Percentiles rank a stretch among this genome's conserved stretches.
phyloP scores from a whole-genome alignment of 2,888 invertebrate genomes.

The Mechanitis messenoides region DNA sequence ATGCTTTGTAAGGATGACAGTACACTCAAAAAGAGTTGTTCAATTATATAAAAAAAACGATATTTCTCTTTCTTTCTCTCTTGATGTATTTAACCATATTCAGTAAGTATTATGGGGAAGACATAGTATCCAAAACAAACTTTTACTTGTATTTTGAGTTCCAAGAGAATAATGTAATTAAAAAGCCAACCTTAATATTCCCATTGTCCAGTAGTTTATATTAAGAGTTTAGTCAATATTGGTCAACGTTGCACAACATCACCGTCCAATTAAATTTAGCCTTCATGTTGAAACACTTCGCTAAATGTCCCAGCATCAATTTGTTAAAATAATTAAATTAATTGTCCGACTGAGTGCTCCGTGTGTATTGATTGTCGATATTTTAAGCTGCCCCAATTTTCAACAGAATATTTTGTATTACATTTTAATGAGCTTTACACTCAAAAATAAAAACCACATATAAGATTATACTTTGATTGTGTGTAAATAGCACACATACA shows the following conservation, averaged over 20 bases:
- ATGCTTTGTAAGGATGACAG: too few species aligned
- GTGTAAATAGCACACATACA: too few species aligned
- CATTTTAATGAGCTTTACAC: not conserved
- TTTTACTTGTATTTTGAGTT: too few species aligned
- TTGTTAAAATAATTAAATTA: slow-evolving; percentile 43
- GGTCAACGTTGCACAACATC: slow-evolving; percentile 53
- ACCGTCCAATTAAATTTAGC: slow-evolving; percentile 59
- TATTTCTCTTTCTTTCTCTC: too few species aligned
- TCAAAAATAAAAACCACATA: not conserved
- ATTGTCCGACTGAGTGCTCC: slow-evolving; percentile 31
- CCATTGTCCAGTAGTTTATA: slow-evolving; percentile 61
- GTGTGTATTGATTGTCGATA: slow-evolving; percentile 11
- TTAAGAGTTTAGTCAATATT: slow-evolving; percentile 71
- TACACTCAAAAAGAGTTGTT: too few species aligned
- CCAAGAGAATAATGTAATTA: slow-evolving; percentile 13
- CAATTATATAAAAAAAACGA: too few species aligned
- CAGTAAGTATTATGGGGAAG: too few species aligned
- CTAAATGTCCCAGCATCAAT: slow-evolving; percentile 31
- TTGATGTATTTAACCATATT: too few species aligned
- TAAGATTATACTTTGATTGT: too few species aligned
- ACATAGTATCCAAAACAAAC: not conserved
- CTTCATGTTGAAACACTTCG: slow-evolving; percentile 34
- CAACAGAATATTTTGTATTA: slow-evolving; percentile 8
- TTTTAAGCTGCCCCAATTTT: slow-evolving; percentile 9
- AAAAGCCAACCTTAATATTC: slow-evolving; percentile 32